Evolutionary conservation across 2,113 vertebrate genomes (phyloP).

Genomic region (Lagenorhynchus albirostris): DNA sequence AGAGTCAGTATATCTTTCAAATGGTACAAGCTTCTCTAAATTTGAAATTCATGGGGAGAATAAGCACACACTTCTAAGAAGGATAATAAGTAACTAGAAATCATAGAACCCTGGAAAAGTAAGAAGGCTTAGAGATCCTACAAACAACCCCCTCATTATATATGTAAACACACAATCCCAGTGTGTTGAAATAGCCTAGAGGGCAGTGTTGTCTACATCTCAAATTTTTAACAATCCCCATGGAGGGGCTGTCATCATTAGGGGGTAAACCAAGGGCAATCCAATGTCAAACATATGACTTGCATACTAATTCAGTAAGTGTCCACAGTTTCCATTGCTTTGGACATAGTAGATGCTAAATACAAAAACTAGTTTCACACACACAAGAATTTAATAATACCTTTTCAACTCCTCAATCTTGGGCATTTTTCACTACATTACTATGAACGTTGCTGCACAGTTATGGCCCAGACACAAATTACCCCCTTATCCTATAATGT

Average conservation of each 20-base stretch:
- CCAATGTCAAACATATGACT: constrained; percentile 49
- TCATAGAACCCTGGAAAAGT: not conserved
- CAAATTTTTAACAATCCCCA: constrained; percentile 45
- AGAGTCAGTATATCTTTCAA: constrained; percentile 58
- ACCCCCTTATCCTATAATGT: not conserved
- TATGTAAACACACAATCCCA: not conserved
- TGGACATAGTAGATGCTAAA: not conserved
- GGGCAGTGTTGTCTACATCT: constrained; percentile 70
- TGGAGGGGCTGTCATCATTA: constrained; percentile 22
- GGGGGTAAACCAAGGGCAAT: constrained; percentile 60
- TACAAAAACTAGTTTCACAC: constrained; percentile 40
- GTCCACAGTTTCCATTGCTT: not conserved
- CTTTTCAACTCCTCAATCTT: constrained; percentile 28
- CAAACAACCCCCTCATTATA: not conserved
- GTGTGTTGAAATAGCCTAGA: constrained; percentile 49
- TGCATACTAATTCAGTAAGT: constrained; percentile 18
- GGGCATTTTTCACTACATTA: not conserved
- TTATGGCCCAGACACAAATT: not conserved
- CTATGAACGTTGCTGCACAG: not conserved
- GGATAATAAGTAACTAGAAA: not conserved
- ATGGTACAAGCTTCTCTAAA: constrained; percentile 43
- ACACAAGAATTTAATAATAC: not conserved
- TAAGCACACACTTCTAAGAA: constrained; percentile 38
- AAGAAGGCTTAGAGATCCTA: not conserved
- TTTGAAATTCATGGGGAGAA: constrained; percentile 57